Percentiles rank a stretch among this genome's conserved stretches.
These are phyloP conservation scores for Macrocentrus cingulum DNA, from an alignment of 1,140 invertebrate species.

Conservation along the genomic window DNA sequence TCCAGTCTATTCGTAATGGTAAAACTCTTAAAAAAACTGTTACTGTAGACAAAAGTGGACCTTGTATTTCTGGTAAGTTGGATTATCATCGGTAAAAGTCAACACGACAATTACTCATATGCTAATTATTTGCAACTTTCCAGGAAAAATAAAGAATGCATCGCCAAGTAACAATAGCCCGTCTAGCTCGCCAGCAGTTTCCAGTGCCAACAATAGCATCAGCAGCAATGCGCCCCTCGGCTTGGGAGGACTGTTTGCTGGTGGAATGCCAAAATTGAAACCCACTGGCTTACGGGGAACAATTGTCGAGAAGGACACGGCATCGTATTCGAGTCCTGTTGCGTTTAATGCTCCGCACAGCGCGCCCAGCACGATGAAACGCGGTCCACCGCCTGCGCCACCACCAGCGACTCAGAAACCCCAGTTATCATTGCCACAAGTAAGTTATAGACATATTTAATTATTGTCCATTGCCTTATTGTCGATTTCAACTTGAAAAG, in stretches of 20 bases:
- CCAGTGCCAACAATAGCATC: conserved; percentile 53
- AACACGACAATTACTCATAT: too few relatives aligned
- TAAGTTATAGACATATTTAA: conserved; percentile 16
- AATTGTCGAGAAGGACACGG: conserved; percentile 41
- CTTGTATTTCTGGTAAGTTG: conserved; percentile 66
- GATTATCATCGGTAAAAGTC: too few relatives aligned
- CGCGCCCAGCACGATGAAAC: conserved; percentile 40
- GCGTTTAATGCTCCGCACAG: conserved; percentile 28
- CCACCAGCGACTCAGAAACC: conserved; percentile 61
- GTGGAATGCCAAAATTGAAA: conserved; percentile 84
- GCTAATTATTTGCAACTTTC: conserved; percentile 24
- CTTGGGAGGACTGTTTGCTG: conserved; percentile 79
- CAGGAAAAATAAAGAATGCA: conserved; percentile 52
- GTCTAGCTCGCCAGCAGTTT: conserved; percentile 31
- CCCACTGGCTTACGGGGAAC: conserved; percentile 66
- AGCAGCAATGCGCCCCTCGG: conserved; percentile 56
- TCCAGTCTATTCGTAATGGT: conserved; percentile 82
- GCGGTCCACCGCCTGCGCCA: conserved; percentile 61
- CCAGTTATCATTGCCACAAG: conserved; percentile 42
- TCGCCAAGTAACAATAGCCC: conserved; percentile 41
- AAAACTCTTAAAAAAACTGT: conserved; percentile 80
- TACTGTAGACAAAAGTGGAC: conserved; percentile 86
- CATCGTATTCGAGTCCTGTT: background rate
- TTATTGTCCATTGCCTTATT: background rate
- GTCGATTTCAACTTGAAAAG: background rate